Base-by-base conservation (phyloP, 2,113 vertebrate genomes). In the Aphelocoma coerulescens region DNA sequence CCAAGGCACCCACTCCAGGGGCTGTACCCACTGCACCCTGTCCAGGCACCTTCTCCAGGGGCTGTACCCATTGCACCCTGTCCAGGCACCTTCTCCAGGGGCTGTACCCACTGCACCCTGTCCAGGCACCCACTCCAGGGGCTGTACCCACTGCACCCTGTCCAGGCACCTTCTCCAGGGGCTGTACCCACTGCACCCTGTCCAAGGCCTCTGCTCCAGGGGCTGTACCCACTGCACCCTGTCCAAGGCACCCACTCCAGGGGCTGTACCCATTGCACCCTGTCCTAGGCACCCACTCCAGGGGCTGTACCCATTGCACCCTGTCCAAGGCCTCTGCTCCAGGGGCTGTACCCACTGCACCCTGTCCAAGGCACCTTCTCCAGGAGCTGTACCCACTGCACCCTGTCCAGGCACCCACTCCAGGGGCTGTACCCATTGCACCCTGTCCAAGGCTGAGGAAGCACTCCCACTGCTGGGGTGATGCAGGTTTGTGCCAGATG, bases 401-500 rank as follows among this genome's bases (percentile, higher is more conserved):
- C 61, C 35, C 20, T 88, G n/a, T 43, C 67, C 52, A 13, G 79
- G 95, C 30, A 16, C 16, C 41, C 16, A 16, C 39, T 39, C 39
- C 39, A 37, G 27, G 37, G 86, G 41, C 78, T 61, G 67, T n/a
- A 6, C 54, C 37, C n/a, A 4, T 41, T 62, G 46, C 95, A 37
- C 61, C 35, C 20, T 88, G 35, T 41, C 67, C 52, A 14, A 37
- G 79, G 95, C 30, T 54, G 94, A 68, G 18, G 67, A 76, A 88
- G 84, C 79, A 43, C 61, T 72, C 73, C 78, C 49, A 51, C 90
- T 97, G 94, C 84, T 94, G 95, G 96, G 94, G 91, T 95, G 95
- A 95, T 77, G 93, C 89, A 75, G 68, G 22, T 28, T 86, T 62
- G 92, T 88, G 68, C 69, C 88, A 43, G 57, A 39, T n/a, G 32